phyloP scores from a whole-genome alignment of 2,113 vertebrate genomes.

The Arothron firmamentum region DNA sequence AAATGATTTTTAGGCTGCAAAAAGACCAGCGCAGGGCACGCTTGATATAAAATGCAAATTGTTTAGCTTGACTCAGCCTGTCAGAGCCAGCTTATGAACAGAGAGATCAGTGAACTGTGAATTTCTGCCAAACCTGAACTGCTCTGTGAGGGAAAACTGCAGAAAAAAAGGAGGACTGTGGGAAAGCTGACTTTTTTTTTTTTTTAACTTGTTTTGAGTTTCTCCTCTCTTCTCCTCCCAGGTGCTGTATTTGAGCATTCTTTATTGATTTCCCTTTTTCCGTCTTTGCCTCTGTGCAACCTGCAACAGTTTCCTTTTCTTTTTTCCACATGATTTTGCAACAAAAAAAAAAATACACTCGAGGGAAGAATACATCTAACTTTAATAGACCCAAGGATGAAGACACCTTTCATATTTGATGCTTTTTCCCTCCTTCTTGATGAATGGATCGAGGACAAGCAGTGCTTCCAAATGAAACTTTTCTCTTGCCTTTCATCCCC shows the following conservation, averaged over 20 bases:
- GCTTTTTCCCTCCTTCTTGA: background rate
- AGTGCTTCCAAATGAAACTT: constrained; percentile 1
- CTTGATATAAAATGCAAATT: background rate
- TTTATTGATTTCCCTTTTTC: constrained; percentile 50
- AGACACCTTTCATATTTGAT: background rate
- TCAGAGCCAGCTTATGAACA: constrained; percentile 9
- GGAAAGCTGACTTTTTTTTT: constrained; percentile 50
- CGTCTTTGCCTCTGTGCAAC: constrained; percentile 11
- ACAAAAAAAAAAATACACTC: constrained; percentile 18
- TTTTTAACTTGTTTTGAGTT: constrained; percentile 35
- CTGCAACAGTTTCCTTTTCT: background rate
- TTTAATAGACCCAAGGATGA: constrained; percentile 31
- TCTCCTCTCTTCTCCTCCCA: constrained; percentile 27
- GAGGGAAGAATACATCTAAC: constrained; percentile 9
- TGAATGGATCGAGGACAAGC: background rate
- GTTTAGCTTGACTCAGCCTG: constrained; percentile 1
- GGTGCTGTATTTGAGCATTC: constrained; percentile 41
- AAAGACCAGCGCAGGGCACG: constrained; percentile 1
- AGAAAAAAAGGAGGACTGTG: constrained; percentile 27
- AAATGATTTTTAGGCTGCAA: background rate
- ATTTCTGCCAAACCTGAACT: constrained; percentile 3
- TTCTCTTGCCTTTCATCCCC: constrained; percentile 4
- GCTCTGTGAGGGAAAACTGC: background rate
- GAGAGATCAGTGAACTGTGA: constrained; percentile 7
- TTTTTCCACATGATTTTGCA: constrained; percentile 32